Percentiles rank a stretch among this genome's conserved stretches.
Conservation (phyloP, 37 sponge, comb jelly and placozoan species). For the Oopsacas minuta region DNA sequence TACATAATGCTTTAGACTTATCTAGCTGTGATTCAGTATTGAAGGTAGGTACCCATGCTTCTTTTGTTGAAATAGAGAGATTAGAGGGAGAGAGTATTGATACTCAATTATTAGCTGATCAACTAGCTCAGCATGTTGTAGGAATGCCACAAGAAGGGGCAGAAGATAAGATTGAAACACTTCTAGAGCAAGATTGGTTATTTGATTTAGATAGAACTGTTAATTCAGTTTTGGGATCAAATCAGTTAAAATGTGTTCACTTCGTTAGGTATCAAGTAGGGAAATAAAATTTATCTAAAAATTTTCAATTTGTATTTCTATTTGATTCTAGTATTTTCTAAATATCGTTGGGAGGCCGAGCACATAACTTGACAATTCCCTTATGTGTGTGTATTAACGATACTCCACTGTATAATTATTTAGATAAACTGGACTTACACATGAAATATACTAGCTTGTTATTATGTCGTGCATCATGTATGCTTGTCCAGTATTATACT, state of each 20-base stretch:
- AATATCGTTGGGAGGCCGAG: too few relatives aligned
- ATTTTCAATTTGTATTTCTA: too few relatives aligned
- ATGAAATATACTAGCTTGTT: too few relatives aligned
- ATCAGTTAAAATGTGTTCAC: slow-evolving; percentile 13
- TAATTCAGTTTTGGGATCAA: neutral
- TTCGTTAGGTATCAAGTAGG: neutral
- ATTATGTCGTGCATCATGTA: too few relatives aligned
- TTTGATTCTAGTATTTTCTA: too few relatives aligned
- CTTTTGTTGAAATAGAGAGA: neutral
- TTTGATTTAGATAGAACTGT: slow-evolving; percentile 15
- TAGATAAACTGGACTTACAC: too few relatives aligned
- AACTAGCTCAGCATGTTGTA: neutral
- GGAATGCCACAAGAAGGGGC: neutral
- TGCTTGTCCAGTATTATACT: too few relatives aligned
- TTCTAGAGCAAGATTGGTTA: neutral
- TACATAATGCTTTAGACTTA: neutral
- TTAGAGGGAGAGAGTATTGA: neutral
- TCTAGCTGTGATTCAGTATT: neutral
- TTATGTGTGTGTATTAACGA: too few relatives aligned
- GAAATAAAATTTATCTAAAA: neutral
- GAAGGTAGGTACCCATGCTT: slow-evolving; percentile 1
- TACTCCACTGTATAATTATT: too few relatives aligned
- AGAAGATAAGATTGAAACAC: neutral
- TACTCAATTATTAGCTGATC: neutral
- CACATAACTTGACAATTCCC: too few relatives aligned